phyloP scores from a whole-genome alignment of 2,113 vertebrate species.

The Cryptotis parvus region DNA sequence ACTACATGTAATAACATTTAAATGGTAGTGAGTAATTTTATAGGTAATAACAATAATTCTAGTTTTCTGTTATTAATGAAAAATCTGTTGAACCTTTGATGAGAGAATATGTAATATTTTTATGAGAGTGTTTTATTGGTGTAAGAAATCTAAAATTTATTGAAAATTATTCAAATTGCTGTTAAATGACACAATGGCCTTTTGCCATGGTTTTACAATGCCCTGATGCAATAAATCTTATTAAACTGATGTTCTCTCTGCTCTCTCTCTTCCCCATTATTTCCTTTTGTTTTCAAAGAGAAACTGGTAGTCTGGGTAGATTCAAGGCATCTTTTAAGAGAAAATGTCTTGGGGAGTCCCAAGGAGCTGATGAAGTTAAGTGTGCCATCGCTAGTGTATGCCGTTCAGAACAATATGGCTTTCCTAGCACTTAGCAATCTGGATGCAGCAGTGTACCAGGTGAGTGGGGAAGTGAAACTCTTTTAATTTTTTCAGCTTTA shows the following conservation, averaged over 20 bases:
- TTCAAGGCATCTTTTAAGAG: conserved; percentile 88
- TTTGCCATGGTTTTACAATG: neutral
- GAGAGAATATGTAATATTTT: conserved; percentile 32
- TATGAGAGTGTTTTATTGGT: neutral
- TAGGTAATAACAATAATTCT: neutral
- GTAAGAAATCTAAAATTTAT: conserved; percentile 54
- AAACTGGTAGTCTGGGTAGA: conserved; percentile 90
- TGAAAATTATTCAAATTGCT: conserved; percentile 46
- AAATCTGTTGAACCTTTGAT: conserved; percentile 39
- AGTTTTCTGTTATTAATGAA: conserved; percentile 16
- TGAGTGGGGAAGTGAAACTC: conserved; percentile 64
- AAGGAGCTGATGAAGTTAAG: conserved; percentile 95
- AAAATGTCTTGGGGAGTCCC: conserved; percentile 92
- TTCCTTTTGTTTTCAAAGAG: conserved; percentile 87
- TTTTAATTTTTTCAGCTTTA: no score
- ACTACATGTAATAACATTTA: conserved; percentile 8
- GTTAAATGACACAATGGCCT: neutral
- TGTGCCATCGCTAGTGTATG: conserved; percentile 96
- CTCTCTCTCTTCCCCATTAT: conserved; percentile 15
- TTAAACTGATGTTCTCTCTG: conserved; percentile 43
- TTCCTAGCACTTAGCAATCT: conserved; percentile 97
- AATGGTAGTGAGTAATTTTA: neutral
- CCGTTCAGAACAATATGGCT: conserved; percentile 98
- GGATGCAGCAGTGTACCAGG: conserved; percentile 98
- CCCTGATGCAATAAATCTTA: neutral